Percentiles rank a stretch among this genome's conserved stretches.
Conservation (phyloP, 2,113 vertebrate genomes). For the Pogona vitticeps region DNA sequence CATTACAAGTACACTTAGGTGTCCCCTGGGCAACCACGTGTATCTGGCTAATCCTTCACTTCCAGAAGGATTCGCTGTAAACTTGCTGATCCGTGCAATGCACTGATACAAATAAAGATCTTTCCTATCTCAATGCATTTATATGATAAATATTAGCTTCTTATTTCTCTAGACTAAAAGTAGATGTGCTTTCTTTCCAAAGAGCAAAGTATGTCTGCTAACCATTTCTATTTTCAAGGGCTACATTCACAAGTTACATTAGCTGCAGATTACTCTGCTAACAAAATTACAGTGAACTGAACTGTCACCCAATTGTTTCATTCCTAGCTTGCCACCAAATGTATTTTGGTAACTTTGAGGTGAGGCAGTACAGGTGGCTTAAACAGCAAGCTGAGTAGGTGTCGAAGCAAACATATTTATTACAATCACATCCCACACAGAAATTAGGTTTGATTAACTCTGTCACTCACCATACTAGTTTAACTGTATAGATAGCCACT, state of each 20-base stretch:
- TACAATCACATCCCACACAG: neutral
- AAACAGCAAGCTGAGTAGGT: neutral
- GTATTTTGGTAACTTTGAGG: neutral
- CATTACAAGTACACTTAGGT: too few relatives aligned
- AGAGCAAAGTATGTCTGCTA: too few relatives aligned
- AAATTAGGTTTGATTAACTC: neutral
- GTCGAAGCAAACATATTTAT: neutral
- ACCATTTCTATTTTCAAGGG: too few relatives aligned
- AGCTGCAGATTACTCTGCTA: neutral
- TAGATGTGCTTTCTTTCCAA: too few relatives aligned
- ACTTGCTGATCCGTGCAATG: too few relatives aligned
- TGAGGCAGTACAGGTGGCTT: neutral
- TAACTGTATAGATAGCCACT: neutral
- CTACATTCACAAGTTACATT: neutral
- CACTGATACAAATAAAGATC: too few relatives aligned
- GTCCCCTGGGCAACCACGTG: too few relatives aligned
- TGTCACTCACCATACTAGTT: neutral
- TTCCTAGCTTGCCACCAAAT: neutral
- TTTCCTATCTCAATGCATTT: too few relatives aligned
- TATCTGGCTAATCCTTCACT: too few relatives aligned
- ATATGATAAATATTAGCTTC: too few relatives aligned
- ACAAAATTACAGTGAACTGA: neutral
- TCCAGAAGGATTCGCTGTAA: too few relatives aligned
- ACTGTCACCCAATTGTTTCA: neutral
- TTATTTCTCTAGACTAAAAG: too few relatives aligned